phyloP scores from a whole-genome alignment of 2,888 invertebrate species.

The Muschampia plurimacula region DNA sequence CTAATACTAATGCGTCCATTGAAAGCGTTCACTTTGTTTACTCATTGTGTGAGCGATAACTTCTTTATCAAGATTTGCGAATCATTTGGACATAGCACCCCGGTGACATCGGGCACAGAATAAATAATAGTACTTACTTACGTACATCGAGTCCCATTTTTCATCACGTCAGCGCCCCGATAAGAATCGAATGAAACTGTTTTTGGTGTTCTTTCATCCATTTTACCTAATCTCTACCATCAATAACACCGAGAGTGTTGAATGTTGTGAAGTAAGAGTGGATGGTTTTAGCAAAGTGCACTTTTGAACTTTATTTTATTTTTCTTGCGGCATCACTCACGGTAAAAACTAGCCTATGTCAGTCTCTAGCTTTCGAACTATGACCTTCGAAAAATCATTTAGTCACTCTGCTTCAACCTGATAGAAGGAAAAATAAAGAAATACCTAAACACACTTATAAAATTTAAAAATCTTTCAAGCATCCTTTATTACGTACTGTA shows the following conservation, averaged over 20 bases:
- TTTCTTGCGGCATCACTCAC: too few species aligned
- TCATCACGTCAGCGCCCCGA: constrained; percentile 46
- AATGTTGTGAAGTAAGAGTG: not conserved
- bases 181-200: constrained; percentile 44
- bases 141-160: constrained; percentile 41
- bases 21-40: constrained; percentile 57
- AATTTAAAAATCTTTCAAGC: too few species aligned
- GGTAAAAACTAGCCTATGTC: too few species aligned
- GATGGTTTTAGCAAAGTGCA: constrained; percentile 5
- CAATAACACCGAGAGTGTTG: constrained; percentile 19
- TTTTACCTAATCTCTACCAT: constrained; percentile 29
- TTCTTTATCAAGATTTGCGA: constrained; percentile 44
- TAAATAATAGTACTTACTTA: too few species aligned
- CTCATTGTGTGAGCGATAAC: constrained; percentile 43
- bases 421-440: too few species aligned
- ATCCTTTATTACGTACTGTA: too few species aligned
- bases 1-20: constrained; percentile 72
- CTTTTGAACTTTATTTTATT: not conserved
- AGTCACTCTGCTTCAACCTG: too few species aligned
- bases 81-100: constrained; percentile 44
- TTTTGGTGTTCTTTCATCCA: constrained; percentile 43
- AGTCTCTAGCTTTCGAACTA: too few species aligned
- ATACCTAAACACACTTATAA: too few species aligned
- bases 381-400: too few species aligned
- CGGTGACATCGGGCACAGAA: constrained; percentile 30